A percentile compares a stretch with the other conserved stretches of the same genome.
Evolutionary conservation across 2,113 vertebrate species (phyloP).

Genomic region (Melospiza melodia): DNA sequence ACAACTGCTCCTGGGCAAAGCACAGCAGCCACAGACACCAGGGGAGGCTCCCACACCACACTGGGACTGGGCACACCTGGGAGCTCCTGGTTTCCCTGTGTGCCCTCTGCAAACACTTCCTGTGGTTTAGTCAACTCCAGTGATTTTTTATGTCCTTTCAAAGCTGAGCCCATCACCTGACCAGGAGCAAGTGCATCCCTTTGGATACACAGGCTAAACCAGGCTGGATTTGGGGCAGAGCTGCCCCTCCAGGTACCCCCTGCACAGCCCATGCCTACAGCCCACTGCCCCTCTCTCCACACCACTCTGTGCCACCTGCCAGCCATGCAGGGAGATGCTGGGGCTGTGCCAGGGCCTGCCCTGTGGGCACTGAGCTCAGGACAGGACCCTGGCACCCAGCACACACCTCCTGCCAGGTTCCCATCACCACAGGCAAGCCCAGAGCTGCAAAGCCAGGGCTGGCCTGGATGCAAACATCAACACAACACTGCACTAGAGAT

Average conservation of each 20-base stretch:
- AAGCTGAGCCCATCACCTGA: not conserved
- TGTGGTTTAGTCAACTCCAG: not conserved
- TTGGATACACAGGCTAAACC: not conserved
- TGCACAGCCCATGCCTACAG: not conserved
- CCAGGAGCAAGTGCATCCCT: not conserved
- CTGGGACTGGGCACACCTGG: not conserved
- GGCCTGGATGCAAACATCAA: not conserved
- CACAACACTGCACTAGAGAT: not conserved
- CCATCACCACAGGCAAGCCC: not conserved
- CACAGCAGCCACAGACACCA: not conserved
- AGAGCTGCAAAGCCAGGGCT: not conserved
- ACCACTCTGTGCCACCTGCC: not conserved
- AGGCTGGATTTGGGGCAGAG: not conserved
- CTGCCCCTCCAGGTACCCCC: not conserved
- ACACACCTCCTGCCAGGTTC: not conserved
- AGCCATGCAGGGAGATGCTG: not conserved
- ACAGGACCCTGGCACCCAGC: not conserved
- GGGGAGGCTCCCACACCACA: accelerated
- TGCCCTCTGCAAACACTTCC: not conserved
- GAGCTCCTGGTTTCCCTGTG: not conserved
- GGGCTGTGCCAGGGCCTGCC: not conserved
- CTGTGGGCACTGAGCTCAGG: not conserved
- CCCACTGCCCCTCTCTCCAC: not conserved
- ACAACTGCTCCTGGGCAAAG: not conserved
- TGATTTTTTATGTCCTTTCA: accelerated